Evolutionary conservation across 2,797 vertebrate genomes (phyloP), one percentile per base, ranked within the genome.

Genomic region (Sylvilagus floridanus): DNA sequence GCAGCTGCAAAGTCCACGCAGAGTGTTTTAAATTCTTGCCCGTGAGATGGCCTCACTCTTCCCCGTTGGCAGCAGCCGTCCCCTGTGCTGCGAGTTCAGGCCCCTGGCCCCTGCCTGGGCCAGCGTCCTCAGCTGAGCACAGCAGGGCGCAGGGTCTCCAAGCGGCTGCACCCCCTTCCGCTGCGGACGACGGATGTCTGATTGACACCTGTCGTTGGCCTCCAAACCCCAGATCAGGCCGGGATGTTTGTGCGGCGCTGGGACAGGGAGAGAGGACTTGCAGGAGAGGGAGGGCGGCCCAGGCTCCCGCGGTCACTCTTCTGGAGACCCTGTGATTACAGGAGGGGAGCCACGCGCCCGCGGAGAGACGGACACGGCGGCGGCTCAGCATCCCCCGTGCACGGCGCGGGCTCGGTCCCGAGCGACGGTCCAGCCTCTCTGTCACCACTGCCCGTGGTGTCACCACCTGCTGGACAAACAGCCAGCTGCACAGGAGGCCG

Each of bases 71-170:
- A 66, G 35, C 37, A 16, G 14, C 35, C n/a, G 5, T 13, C 66
- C 22, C 16, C 6, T 0, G 4, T 30, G 57, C 35, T 1, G 2
- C 12, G 75, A 68, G 50, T 79, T n/a, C 21, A 17, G 71, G 10
- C n/a, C 2, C 65, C 32, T 47, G 63, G 37, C n/a, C 4, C 2
- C 79, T 69, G 13, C 52, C 7, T 0, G 35, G 13, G 19, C 71
- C 8, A 14, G 16, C 2, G 7, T 52, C 50, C 4, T 24, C 9
- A 0, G 9, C 10, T 10, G 26, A n/a, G 17, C 0, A 6, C 26
- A 35, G 60, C 42, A 17, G 9, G 24, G 52, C 4, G 16, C 22
- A 35, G 26, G 0, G 9, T 35, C 60, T 26, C 75, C 10, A 9
- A 19, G 12, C 1, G 7, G 22, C 60, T 17, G 22, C 50, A 11